Evolutionary conservation across 2,113 vertebrate genomes (phyloP).

Genomic region (Otocyon megalotis): DNA sequence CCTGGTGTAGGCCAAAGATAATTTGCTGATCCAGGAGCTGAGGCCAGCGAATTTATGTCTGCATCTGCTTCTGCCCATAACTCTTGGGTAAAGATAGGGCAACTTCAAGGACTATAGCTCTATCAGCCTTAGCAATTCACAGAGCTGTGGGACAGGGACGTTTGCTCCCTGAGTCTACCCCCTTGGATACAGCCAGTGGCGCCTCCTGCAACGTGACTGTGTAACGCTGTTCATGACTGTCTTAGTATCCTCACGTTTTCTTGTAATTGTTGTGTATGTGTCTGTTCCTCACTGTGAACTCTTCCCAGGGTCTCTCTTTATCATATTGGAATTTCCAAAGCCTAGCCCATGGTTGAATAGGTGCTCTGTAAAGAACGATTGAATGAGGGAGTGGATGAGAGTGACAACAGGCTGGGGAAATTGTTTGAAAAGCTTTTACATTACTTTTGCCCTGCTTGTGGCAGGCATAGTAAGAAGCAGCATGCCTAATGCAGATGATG

Average conservation of each 20-base stretch:
- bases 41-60: slow-evolving; percentile 85
- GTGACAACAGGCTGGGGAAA: not conserved
- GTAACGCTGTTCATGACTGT: accelerated
- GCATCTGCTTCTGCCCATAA: slow-evolving; percentile 92
- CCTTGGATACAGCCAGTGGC: accelerated
- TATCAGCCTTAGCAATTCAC: not conserved
- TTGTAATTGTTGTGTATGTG: not conserved
- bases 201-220: no score
- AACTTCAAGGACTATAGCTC: not conserved
- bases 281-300: no score
- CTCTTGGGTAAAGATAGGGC: slow-evolving; percentile 68
- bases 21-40: slow-evolving; percentile 88
- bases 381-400: not conserved
- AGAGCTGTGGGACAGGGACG: not conserved
- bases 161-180: not conserved
- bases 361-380: not conserved
- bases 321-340: not conserved
- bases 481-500: not conserved
- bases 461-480: not conserved
- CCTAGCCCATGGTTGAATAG: not conserved
- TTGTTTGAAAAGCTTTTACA: not conserved
- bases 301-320: not conserved
- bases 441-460: not conserved
- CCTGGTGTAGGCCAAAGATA: slow-evolving; percentile 80
- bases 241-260: accelerated